Conservation (phyloP, 53 echinoderm and acorn worm species). For the Apostichopus leukothele region DNA sequence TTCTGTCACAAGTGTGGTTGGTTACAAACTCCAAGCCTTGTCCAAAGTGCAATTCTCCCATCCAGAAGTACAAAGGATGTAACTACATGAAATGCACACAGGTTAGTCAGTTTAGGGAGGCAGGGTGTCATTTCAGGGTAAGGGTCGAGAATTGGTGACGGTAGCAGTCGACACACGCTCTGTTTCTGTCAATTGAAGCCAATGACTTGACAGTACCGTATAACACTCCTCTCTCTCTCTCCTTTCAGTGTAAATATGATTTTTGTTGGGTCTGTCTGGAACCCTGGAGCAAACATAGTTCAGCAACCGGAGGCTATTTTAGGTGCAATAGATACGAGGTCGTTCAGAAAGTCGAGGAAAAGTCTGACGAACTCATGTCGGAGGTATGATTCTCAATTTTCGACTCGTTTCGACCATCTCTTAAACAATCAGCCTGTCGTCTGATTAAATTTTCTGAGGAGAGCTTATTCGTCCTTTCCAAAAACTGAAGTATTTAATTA, state of each 20-base stretch:
- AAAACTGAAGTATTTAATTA: too few relatives aligned
- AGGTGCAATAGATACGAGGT: slow-evolving; percentile 95
- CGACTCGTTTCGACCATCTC: neutral
- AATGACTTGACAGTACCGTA: too few relatives aligned
- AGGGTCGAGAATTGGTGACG: too few relatives aligned
- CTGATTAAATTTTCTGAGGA: neutral
- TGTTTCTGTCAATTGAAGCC: too few relatives aligned
- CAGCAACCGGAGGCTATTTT: slow-evolving; percentile 96
- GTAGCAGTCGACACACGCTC: too few relatives aligned
- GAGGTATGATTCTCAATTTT: slow-evolving; percentile 59
- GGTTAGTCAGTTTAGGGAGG: slow-evolving; percentile 46
- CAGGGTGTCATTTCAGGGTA: too few relatives aligned
- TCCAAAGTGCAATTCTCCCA: slow-evolving; percentile 96
- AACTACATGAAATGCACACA: slow-evolving; percentile 99
- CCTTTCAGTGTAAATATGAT: slow-evolving; percentile 86
- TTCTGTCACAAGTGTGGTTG: slow-evolving; percentile 84
- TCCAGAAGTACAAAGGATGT: slow-evolving; percentile 99
- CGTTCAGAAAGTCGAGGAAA: slow-evolving; percentile 93
- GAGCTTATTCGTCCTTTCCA: too few relatives aligned
- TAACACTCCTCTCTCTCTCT: neutral
- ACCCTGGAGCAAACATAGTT: slow-evolving; percentile 96
- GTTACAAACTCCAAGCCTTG: slow-evolving; percentile 97
- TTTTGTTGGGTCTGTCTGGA: slow-evolving; percentile 99
- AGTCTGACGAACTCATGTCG: slow-evolving; percentile 68
- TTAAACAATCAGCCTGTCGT: neutral